Base-by-base conservation (phyloP, 2,797 vertebrate genomes). In the Hephaestus fuliginosus region DNA sequence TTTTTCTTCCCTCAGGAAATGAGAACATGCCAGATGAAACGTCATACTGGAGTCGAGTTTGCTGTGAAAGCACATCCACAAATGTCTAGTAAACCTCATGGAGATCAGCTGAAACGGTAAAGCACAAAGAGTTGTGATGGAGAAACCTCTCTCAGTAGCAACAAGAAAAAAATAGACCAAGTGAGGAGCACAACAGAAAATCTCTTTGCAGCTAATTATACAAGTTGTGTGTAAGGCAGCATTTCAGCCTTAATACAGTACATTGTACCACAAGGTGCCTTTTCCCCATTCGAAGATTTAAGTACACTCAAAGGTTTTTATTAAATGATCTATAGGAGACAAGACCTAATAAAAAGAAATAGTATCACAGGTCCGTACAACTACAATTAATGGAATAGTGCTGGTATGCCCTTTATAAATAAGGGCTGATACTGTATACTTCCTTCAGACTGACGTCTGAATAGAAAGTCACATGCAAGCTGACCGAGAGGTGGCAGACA, bases 151-250 rank as follows among this genome's bases (percentile, higher is more conserved):
- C 13, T 52, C n/a, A 25, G 28, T n/a, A 28, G 39, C 22, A 72
- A 67, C 76, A 36, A 63, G 3, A n/a, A n/a, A 9, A 62, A 49
- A 84, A 51, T 2, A 58, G 74, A 62, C 25, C 6, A 25, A 52
- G 28, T 10, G 18, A 43, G 7, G 10, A 33, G 56, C 25, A 68
- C 33, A 78, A 56, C 30, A 70, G 46, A 86, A 74, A 85, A 88
- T 86, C 76, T 86, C 69, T 74, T 51, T 1, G 53, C 78, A 86
- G 79, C 44, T 56, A 61, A 36, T 61, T 36, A 28, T 12, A 62
- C n/a, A 77, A 48, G 33, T 44, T 56, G 65, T 57, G 58, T 78
- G 36, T 86, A 88, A 92, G 86, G 79, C 84, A 84, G 75, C 69
- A 69, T 76, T 74, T 76, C 70, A 78, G 18, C 33, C 63, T 46